These are phyloP conservation scores for Chaetops frenatus DNA, from an alignment of 2,113 vertebrate species.

Conservation along the genomic window DNA sequence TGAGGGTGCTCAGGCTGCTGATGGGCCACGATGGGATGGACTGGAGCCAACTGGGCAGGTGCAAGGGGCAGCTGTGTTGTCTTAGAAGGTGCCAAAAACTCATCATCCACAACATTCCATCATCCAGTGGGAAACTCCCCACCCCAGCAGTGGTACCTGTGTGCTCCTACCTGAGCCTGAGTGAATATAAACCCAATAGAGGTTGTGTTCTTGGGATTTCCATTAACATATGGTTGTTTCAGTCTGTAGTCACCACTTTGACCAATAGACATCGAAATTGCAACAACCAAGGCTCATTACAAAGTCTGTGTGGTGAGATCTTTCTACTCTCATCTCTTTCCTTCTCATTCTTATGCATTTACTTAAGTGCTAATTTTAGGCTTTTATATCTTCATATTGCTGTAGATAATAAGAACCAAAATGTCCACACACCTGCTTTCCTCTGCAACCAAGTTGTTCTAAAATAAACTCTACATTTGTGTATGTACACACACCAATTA, in stretches of 20 bases:
- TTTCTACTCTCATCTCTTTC: neutral
- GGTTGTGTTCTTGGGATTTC: neutral
- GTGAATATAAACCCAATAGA: neutral
- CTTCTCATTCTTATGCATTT: neutral
- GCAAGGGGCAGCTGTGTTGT: neutral
- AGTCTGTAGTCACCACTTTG: neutral
- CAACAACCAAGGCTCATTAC: too few species aligned
- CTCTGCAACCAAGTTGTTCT: neutral
- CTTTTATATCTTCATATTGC: neutral
- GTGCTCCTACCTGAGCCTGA: neutral
- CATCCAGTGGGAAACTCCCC: neutral
- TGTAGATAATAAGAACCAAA: neutral
- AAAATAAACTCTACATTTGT: neutral
- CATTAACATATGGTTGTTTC: too few species aligned
- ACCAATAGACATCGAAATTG: accelerated
- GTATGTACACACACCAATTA: neutral
- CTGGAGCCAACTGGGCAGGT: neutral
- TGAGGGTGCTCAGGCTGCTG: neutral
- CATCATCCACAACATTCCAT: neutral
- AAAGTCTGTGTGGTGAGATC: too few species aligned
- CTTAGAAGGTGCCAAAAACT: neutral
- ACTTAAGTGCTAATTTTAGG: neutral
- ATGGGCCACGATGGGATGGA: neutral
- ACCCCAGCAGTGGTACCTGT: too few species aligned
- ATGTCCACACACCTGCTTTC: neutral